Evolutionary conservation across 2,888 invertebrate species (phyloP).

Genomic region (Thalpophila matura): DNA sequence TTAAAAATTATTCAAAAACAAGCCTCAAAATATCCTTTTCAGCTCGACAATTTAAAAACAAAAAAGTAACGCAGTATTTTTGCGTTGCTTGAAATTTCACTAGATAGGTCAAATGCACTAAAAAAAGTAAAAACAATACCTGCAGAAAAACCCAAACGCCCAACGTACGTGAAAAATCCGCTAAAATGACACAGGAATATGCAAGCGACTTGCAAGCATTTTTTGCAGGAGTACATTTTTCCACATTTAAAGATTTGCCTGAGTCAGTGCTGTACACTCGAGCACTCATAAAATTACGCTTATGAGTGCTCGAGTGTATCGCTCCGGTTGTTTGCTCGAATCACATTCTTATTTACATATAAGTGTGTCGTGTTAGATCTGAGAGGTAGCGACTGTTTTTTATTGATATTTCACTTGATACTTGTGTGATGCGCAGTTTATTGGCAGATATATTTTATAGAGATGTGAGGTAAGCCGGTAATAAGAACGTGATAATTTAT

Average conservation of each 20-base stretch:
- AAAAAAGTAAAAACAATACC: slow-evolving; percentile 2
- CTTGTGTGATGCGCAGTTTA: slow-evolving; percentile 53
- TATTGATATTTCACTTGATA: slow-evolving; percentile 68
- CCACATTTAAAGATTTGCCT: slow-evolving; percentile 50
- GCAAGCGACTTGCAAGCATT: slow-evolving; percentile 50
- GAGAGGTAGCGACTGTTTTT: slow-evolving; percentile 63
- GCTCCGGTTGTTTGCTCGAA: slow-evolving; percentile 63
- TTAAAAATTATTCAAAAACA: background rate
- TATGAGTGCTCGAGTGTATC: slow-evolving; percentile 69
- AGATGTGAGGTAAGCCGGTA: background rate
- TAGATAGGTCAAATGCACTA: slow-evolving; percentile 10
- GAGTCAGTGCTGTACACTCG: slow-evolving; percentile 52
- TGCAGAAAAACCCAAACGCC: slow-evolving; percentile 17
- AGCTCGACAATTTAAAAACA: slow-evolving; percentile 4
- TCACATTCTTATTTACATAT: slow-evolving; percentile 73
- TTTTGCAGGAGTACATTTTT: slow-evolving; percentile 41
- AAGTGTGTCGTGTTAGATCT: slow-evolving; percentile 55
- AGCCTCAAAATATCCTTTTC: background rate
- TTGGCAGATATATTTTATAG: slow-evolving; percentile 22
- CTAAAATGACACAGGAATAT: slow-evolving; percentile 44
- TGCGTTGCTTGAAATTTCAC: slow-evolving; percentile 1
- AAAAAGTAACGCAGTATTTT: background rate
- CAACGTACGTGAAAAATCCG: slow-evolving; percentile 13
- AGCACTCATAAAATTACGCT: slow-evolving; percentile 53
- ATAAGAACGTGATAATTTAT: background rate